Base-by-base conservation (phyloP, 2,797 vertebrate species). In the Leptatherina wallacei region DNA sequence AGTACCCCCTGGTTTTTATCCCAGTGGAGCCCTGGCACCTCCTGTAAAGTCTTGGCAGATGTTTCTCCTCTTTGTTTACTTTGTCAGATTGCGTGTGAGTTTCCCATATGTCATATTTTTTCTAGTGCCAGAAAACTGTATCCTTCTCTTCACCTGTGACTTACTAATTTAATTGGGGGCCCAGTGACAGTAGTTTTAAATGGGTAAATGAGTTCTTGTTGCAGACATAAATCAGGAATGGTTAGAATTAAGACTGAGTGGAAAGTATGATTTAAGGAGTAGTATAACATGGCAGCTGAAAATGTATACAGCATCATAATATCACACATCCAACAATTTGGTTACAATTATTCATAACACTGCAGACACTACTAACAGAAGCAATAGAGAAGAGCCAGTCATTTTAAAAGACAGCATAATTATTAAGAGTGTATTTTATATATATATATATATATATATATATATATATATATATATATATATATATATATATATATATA, bases 61-160 rank as follows among this genome's bases (percentile, higher is more conserved):
- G 47, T 73, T 62, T 71, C 80, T 65, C 67, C 62, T 67, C 55
- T 75, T 64, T 81, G 59, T 78, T 74, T 88, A 81, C 44, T 27
- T 35, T 29, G 33, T 67, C 64, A 64, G 60, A 16, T 49, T 69
- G 49, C 55, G 47, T 36, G 16, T 55, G 51, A 36, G 35, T 61
- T 38, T 74, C n/a, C 61, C 52, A 24, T 24, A 62, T 35, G 16
- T 69, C 32, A 61, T n/a, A 42, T n/a, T n/a, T 73, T 20, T 56
- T 27, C 57, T 51, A 61, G 60, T 68, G 20, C 24, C 36, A 73
- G 4, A 63, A 70, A 73, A 61, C 58, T 4, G 14, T 10, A 47
- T 73, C 44, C 33, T 60, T 2, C 54, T 18, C 51, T 62, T 27
- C 38, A 67, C 54, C 70, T 35, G 51, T 57, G 49, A 68, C 49